Evolutionary conservation across 2,113 vertebrate genomes (phyloP).

Genomic region (Mesoclemmys tuberculata): DNA sequence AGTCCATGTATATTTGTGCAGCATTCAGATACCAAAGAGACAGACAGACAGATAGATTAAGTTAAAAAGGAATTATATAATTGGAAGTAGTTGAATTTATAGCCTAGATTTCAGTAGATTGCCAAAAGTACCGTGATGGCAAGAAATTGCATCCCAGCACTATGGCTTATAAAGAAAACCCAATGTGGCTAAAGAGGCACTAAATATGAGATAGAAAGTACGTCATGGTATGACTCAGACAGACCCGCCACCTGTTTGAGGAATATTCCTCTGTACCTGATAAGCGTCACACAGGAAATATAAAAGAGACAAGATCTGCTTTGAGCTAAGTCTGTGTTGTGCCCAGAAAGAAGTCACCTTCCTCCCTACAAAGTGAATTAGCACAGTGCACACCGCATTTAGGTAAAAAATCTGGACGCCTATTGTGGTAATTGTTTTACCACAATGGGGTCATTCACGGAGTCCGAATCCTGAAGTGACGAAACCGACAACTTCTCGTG

Average conservation of each 20-base stretch:
- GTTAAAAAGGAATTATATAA: conserved; percentile 8
- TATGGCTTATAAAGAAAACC: neutral
- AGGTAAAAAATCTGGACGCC: neutral
- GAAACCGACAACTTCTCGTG: too few relatives aligned
- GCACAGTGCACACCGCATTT: accelerated
- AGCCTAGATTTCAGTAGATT: conserved; percentile 61
- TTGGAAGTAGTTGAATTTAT: conserved; percentile 56
- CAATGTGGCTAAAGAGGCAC: neutral
- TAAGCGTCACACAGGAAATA: neutral
- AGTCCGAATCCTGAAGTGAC: too few relatives aligned
- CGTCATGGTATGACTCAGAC: neutral
- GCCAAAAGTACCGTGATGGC: conserved; percentile 47
- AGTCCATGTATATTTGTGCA: conserved; percentile 28
- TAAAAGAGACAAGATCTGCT: neutral
- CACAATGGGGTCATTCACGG: too few relatives aligned
- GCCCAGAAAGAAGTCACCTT: neutral
- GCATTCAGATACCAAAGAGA: neutral
- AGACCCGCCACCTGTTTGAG: conserved; percentile 18
- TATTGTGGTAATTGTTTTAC: too few relatives aligned
- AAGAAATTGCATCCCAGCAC: conserved; percentile 36
- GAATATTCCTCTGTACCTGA: neutral
- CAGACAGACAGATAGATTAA: neutral
- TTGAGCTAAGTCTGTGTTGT: neutral
- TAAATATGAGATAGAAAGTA: conserved; percentile 8
- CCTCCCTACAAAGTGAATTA: accelerated